Conservation (phyloP, 2,888 invertebrate species). For the Melanostoma mellinum region DNA sequence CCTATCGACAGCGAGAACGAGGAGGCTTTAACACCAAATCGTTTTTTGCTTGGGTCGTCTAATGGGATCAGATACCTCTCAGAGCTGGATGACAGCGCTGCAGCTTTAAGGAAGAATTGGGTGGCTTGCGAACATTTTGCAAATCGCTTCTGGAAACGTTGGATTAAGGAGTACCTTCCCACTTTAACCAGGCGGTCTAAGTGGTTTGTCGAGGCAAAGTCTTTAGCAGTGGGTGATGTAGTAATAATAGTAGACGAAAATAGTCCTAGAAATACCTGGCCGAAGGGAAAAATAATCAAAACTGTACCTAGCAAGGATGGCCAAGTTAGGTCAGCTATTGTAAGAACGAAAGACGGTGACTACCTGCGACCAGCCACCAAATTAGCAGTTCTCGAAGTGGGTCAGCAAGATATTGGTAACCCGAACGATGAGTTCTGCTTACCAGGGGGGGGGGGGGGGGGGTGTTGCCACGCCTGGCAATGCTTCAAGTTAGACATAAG, state of each 20-base stretch:
- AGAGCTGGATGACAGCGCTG: not conserved
- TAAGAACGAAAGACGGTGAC: not conserved
- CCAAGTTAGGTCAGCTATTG: constrained; percentile 5
- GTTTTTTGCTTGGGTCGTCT: constrained; percentile 64
- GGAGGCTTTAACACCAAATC: constrained; percentile 72
- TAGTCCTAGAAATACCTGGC: constrained; percentile 9
- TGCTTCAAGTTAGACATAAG: too few relatives aligned
- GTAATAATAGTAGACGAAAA: constrained; percentile 12
- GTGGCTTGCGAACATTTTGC: not conserved
- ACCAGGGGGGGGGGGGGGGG: constrained; percentile 14
- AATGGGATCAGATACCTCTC: not conserved
- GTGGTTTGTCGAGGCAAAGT: constrained; percentile 1
- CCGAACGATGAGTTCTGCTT: not conserved
- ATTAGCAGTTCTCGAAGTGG: constrained; percentile 16
- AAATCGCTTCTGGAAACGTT: constrained; percentile 7
- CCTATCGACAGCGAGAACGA: constrained; percentile 41
- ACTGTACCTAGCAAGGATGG: not conserved
- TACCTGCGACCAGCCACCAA: constrained; percentile 9
- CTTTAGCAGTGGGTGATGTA: not conserved
- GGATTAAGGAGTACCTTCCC: constrained; percentile 8
- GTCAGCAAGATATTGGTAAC: not conserved
- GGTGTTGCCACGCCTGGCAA: constrained; percentile 7
- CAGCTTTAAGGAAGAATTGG: not conserved
- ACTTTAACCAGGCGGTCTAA: constrained; percentile 7
- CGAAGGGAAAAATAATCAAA: constrained; percentile 5